Evolutionary conservation across 2,113 vertebrate species (phyloP), one percentile per base, ranked within the genome.

Genomic region (Acinonyx jubatus): DNA sequence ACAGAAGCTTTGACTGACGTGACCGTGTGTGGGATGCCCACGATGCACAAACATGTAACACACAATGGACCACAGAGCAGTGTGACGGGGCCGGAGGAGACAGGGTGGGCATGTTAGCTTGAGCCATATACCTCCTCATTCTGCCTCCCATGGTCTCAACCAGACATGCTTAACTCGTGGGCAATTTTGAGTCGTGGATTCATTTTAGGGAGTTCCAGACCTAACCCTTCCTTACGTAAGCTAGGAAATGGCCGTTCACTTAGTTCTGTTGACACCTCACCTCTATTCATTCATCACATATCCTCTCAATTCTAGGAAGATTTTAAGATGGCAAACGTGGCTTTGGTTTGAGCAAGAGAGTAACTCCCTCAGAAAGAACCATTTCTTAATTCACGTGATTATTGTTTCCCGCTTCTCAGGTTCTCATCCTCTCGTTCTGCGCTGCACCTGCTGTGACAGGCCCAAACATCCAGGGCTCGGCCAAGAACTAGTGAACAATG

Each of bases 241-340:
- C 21, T 41, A 71, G 29, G 63, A 9, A 92, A 27, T 66, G 29
- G 48, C 33, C 19, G 50, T 25, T 81, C 80, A 89, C 29, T 79
- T 82, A 33, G 5, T 66, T 66, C 25, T 81, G 4, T 25, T 55
- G 57, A 38, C 1, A 89, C 85, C 45, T 91, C 91, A 80, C 50
- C 16, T 55, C 79, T 66, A 87, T 31, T 25, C 48, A 69, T 21
- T 94, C 12, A 74, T 19, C 16, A 63, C 65, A 80, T n/a, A 88
- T 29, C 65, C 38, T 65, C 65, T 41, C n/a, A 83, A 45, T 29
- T 55, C 29, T 41, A 82, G 16, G 19, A 55, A 92, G 82, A 15
- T 27, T 89, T 76, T 45, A 89, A 69, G 73, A 94, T 48, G 55
- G 23, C 19, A 92, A 83, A 89, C 6, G 10, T 38, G 48, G 94